Evolutionary conservation across 1,140 invertebrate species (phyloP).

Genomic region (Dolichoris vasculosae): DNA sequence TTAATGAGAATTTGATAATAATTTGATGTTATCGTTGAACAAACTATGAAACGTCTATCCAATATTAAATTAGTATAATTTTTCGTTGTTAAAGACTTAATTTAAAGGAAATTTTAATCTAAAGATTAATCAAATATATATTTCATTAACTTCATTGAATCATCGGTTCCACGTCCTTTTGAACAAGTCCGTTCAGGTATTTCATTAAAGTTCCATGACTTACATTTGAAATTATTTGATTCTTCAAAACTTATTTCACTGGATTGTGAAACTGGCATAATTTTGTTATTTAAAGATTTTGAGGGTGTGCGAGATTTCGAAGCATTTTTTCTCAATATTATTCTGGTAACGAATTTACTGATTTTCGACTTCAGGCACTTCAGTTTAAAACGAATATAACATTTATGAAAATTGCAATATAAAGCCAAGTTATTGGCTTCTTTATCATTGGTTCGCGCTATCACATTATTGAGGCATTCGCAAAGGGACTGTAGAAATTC

Average conservation of each 20-base stretch:
- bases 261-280: background rate
- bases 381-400: constrained; percentile 32
- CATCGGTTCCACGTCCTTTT: background rate
- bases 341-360: background rate
- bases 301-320: too few species aligned
- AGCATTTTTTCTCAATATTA: background rate
- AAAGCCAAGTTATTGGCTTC: background rate
- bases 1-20: too few species aligned
- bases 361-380: background rate
- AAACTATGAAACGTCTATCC: too few species aligned
- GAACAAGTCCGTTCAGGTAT: background rate
- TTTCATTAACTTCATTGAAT: background rate
- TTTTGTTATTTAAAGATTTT: too few species aligned
- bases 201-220: background rate
- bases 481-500: constrained; percentile 15
- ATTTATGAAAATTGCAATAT: constrained; percentile 13
- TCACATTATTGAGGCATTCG: background rate
- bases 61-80: too few species aligned
- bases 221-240: background rate
- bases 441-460: background rate
- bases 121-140: background rate
- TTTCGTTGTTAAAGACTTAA: too few species aligned
- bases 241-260: background rate
- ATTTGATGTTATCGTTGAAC: too few species aligned
- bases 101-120: too few species aligned